phyloP scores from a whole-genome alignment of 1,140 invertebrate genomes.

The Drosophila yakuba region DNA sequence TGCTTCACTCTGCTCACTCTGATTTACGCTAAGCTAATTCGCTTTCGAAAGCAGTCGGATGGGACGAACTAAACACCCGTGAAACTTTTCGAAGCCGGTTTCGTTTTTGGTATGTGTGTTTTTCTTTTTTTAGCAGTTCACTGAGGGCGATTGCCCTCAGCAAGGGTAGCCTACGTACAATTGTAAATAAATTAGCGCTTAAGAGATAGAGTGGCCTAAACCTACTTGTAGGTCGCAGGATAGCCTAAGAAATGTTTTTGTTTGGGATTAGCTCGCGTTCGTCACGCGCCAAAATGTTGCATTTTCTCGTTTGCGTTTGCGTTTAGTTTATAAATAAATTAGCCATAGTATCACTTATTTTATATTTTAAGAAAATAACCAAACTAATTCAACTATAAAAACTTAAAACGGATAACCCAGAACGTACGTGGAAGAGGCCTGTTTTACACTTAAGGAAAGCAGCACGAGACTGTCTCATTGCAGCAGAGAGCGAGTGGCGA shows the following conservation, averaged over 20 bases:
- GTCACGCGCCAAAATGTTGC: constrained; percentile 39
- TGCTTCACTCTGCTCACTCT: constrained; percentile 24
- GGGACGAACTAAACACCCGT: constrained; percentile 16
- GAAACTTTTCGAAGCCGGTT: constrained; percentile 16
- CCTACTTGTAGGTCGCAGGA: constrained; percentile 56
- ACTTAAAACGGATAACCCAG: constrained; percentile 66
- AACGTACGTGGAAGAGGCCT: constrained; percentile 74
- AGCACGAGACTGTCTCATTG: constrained; percentile 26
- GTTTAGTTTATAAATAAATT: constrained; percentile 80
- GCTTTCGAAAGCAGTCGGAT: constrained; percentile 26
- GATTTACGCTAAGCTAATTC: constrained; percentile 19
- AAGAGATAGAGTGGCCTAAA: constrained; percentile 59
- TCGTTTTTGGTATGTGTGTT: constrained; percentile 48
- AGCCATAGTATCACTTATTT: constrained; percentile 82
- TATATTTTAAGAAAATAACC: constrained; percentile 79
- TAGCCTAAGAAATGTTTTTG: constrained; percentile 62
- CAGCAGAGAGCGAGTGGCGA: constrained; percentile 56
- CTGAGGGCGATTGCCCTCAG: constrained; percentile 32
- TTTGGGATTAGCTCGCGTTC: constrained; percentile 26
- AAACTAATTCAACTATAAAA: constrained; percentile 79
- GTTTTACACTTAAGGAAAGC: constrained; percentile 73
- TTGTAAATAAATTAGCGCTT: constrained; percentile 79
- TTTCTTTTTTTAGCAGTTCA: constrained; percentile 25
- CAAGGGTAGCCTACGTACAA: constrained; percentile 40
- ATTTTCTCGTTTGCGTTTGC: constrained; percentile 40